Percentiles rank a stretch among this genome's conserved stretches.
phyloP scores from a whole-genome alignment of 2,113 vertebrate genomes.

The Lynx canadensis region DNA sequence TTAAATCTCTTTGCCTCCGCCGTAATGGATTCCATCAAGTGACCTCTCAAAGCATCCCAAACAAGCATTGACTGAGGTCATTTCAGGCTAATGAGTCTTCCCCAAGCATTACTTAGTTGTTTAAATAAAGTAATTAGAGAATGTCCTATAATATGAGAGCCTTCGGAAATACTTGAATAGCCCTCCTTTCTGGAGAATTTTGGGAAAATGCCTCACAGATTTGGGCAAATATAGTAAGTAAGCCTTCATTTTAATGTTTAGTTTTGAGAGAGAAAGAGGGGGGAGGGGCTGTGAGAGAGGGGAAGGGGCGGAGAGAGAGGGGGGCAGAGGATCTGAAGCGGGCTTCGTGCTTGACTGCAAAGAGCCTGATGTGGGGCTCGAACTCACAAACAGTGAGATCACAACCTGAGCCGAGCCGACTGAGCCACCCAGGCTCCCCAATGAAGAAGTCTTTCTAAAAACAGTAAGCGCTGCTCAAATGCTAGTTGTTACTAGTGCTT shows the following conservation, averaged over 20 bases:
- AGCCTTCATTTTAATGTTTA: not conserved
- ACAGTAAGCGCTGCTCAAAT: not conserved
- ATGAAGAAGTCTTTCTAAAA: not conserved
- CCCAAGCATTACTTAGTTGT: conserved; percentile 16
- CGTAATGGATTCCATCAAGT: not conserved
- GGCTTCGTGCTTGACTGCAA: too few species aligned
- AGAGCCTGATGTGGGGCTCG: too few species aligned
- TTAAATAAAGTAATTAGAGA: conserved; percentile 61
- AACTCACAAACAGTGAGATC: too few species aligned
- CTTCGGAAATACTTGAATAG: not conserved
- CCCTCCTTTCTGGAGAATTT: conserved; percentile 20
- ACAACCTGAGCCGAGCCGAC: too few species aligned
- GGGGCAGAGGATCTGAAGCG: too few species aligned
- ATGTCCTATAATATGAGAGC: not conserved
- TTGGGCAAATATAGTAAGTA: not conserved
- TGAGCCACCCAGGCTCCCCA: too few species aligned
- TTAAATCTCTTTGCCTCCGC: not conserved
- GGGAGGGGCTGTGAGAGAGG: too few species aligned
- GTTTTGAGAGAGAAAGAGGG: too few species aligned
- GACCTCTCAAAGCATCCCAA: not conserved
- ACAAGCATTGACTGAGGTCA: conserved; percentile 31
- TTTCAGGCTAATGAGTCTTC: conserved; percentile 47
- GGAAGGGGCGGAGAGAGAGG: too few species aligned
- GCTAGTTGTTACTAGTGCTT: not conserved
- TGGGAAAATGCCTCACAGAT: not conserved